These are phyloP conservation scores for Drosophila mayaguana DNA, from an alignment of 2,888 invertebrate genomes.

Conservation along the genomic window DNA sequence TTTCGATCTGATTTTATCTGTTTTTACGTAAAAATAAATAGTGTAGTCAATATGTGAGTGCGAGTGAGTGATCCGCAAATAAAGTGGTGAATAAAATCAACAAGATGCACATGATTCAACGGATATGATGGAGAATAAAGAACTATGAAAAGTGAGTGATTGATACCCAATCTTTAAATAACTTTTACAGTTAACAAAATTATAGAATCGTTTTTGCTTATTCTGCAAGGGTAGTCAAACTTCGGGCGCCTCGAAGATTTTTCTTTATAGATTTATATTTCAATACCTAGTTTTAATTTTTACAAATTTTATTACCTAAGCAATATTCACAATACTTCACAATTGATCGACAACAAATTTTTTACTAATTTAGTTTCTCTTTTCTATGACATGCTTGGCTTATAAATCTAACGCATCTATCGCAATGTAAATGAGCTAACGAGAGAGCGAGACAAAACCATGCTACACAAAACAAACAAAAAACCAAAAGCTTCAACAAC, in stretches of 20 bases:
- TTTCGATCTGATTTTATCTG: too few species aligned
- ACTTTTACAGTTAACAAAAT: not conserved
- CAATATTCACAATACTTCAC: constrained; percentile 17
- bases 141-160: not conserved
- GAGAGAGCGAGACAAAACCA: constrained; percentile 43
- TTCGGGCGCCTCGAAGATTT: constrained; percentile 21
- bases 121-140: not conserved
- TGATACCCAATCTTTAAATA: not conserved
- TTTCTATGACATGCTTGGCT: constrained; percentile 84
- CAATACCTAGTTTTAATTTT: constrained; percentile 8
- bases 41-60: not conserved
- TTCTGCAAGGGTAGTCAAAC: constrained; percentile 12
- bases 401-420: constrained; percentile 75
- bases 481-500: constrained; percentile 24
- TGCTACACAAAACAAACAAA: constrained; percentile 10
- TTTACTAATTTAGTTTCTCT: constrained; percentile 84
- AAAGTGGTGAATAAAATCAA: not conserved
- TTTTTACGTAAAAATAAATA: not conserved
- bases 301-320: constrained; percentile 17
- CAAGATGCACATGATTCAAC: not conserved
- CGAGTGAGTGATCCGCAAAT: not conserved
- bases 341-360: constrained; percentile 65
- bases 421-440: constrained; percentile 71
- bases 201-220: not conserved
- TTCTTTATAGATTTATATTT: not conserved